A percentile compares a stretch with the other conserved stretches of the same genome.
Evolutionary conservation across 2,888 invertebrate species (phyloP).

Genomic region (Labia minor): DNA sequence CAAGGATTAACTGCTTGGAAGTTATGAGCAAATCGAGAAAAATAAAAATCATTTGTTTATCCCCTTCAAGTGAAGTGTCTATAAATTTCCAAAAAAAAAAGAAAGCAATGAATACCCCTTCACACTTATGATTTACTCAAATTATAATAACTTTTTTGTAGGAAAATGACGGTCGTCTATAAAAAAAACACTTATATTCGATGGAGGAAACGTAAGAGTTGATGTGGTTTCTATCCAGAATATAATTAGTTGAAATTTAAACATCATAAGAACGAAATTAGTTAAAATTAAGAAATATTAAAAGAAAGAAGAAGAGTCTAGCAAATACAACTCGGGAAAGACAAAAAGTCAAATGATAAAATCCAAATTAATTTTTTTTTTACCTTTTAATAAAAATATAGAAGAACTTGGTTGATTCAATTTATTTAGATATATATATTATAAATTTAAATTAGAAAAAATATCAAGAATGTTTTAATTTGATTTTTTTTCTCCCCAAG

Average conservation of each 20-base stretch:
- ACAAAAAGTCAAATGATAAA: neutral
- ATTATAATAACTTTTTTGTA: neutral
- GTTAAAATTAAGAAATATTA: neutral
- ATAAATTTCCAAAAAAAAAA: neutral
- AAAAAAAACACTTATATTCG: neutral
- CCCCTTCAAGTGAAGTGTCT: neutral
- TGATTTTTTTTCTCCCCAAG: no score
- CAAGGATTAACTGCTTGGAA: constrained; percentile 13
- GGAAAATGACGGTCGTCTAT: neutral
- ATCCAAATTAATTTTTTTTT: neutral
- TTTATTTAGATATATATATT: no score
- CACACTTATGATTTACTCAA: neutral
- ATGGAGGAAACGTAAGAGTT: neutral
- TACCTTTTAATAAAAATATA: neutral
- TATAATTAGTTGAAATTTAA: constrained; percentile 5
- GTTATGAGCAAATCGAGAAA: constrained; percentile 1
- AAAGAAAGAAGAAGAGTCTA: neutral
- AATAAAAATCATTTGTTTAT: constrained; percentile 13
- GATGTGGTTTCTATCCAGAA: neutral
- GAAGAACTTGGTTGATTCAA: no score
- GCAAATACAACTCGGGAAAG: neutral
- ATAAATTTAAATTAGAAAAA: no score
- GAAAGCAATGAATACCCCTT: neutral
- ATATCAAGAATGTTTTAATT: no score
- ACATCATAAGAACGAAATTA: neutral